Evolutionary conservation across 1,140 invertebrate genomes (phyloP).

Genomic region (Macrosteles quadrilineatus): DNA sequence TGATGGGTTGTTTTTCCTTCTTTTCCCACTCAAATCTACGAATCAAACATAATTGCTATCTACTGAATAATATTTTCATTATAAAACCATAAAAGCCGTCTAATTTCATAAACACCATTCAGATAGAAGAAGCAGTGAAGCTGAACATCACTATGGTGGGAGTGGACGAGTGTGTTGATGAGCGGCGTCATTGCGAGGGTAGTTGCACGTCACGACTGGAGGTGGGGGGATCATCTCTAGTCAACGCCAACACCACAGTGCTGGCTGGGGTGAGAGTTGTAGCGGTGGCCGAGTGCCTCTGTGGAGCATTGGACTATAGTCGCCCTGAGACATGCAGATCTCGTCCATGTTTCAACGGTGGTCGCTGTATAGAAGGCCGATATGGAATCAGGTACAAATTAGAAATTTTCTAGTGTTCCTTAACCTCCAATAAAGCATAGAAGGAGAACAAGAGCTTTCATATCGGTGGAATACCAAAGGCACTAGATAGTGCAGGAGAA

Average conservation of each 20-base stretch:
- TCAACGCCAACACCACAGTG: slow-evolving; percentile 95
- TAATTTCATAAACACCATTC: too few species aligned
- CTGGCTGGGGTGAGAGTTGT: slow-evolving; percentile 90
- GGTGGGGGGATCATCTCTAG: slow-evolving; percentile 86
- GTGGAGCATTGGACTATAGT: slow-evolving; percentile 86
- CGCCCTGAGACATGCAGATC: slow-evolving; percentile 87
- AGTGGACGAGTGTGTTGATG: slow-evolving; percentile 95
- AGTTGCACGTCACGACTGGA: slow-evolving; percentile 92
- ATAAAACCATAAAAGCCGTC: too few species aligned
- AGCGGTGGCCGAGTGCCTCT: slow-evolving; percentile 87
- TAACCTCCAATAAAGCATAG: too few species aligned
- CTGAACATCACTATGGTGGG: slow-evolving; percentile 97
- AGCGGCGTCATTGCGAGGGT: slow-evolving; percentile 93
- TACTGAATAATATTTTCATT: too few species aligned
- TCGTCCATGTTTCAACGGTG: slow-evolving; percentile 93
- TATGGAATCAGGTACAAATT: slow-evolving; percentile 80
- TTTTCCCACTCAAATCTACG: too few species aligned
- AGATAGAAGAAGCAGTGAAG: slow-evolving; percentile 89
- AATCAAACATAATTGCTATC: too few species aligned
- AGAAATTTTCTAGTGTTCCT: too few species aligned
- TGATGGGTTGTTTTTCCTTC: too few species aligned
- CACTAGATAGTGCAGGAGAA: too few species aligned
- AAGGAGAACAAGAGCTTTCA: too few species aligned
- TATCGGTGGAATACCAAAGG: too few species aligned
- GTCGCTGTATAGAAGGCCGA: slow-evolving; percentile 86